Percentiles rank a stretch among this genome's conserved stretches.
These are phyloP conservation scores for Eupithecia pulchellata DNA, from an alignment of 2,888 invertebrate genomes.

Conservation along the genomic window DNA sequence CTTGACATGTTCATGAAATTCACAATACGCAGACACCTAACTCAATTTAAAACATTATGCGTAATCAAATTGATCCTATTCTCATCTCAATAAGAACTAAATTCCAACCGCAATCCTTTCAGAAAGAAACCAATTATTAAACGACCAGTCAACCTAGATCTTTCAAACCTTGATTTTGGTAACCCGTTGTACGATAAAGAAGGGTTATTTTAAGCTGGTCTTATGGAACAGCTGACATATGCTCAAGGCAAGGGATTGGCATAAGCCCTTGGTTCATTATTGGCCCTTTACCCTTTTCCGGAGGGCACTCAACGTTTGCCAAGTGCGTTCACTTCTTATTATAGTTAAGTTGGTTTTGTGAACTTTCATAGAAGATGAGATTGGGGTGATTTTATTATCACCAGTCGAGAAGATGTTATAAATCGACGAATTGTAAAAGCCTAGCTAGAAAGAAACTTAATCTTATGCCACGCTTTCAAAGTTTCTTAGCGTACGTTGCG, in stretches of 20 bases:
- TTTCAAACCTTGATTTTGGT: conserved; percentile 28
- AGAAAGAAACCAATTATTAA: conserved; percentile 47
- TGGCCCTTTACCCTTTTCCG: conserved; percentile 69
- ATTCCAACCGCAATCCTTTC: conserved; percentile 32
- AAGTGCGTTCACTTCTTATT: conserved; percentile 58
- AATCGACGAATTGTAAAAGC: too few relatives aligned
- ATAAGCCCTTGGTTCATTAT: conserved; percentile 81
- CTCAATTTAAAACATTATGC: not conserved
- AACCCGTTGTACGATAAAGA: conserved; percentile 9
- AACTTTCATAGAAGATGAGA: conserved; percentile 36
- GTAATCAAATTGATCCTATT: conserved; percentile 20
- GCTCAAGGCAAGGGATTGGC: conserved; percentile 78
- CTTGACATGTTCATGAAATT: not conserved
- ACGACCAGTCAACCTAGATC: conserved; percentile 36
- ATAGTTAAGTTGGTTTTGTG: conserved; percentile 39
- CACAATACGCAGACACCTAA: not conserved
- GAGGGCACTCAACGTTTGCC: conserved; percentile 71
- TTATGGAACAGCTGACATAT: conserved; percentile 71
- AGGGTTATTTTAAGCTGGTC: conserved; percentile 59
- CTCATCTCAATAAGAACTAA: conserved; percentile 28
- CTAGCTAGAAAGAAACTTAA: too few relatives aligned
- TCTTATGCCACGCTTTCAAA: too few relatives aligned
- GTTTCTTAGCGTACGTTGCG: too few relatives aligned
- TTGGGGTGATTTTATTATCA: conserved; percentile 10
- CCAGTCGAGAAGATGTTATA: not conserved